Evolutionary conservation across 2,888 invertebrate species (phyloP), one percentile per base, ranked within the genome.

Genomic region (Cheilosia grossa): DNA sequence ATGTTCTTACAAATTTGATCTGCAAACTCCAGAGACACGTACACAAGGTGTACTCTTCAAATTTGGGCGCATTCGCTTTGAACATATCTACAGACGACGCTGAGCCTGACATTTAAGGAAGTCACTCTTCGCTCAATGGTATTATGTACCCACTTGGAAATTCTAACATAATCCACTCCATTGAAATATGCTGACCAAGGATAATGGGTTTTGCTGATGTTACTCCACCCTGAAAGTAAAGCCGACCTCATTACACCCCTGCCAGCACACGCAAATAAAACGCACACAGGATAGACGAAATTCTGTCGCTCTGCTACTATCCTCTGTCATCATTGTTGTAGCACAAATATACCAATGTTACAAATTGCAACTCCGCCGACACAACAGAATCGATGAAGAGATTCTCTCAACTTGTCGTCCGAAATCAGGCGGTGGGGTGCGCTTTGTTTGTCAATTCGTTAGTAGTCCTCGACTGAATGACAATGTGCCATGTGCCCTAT

Each of bases 381-480:
- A 30, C 44, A 61, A 49, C 24, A 30, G 27, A 42, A 67, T 59
- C 67, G 67, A 67, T 67, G 53, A 73, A 61, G 73, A 64, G 72
- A 80, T 73, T 73, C 47, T 73, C 61, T 37, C 72, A 72, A 42
- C 27, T 40, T 49, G 44, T n/a, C 44, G 44, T n/a, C n/a, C 27
- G 10, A 3, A 9, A n/a, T 4, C 4, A 37, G 15, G 40, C 17
- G 4, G 19, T 10, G 1, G 21, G 37, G 24, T 15, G 51, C n/a
- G 27, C 15, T 40, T 42, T 49, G 58, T 53, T 61, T 69, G 53
- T 77, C 51, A 59, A 67, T 77, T 77, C 75, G 61, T 77, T 77
- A 58, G 67, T 53, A 44, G 51, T 67, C 61, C 69, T 47, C 61
- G 19, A 6, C 54, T 56, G 53, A 9, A 63, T 44, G 53, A 58